Conservation (phyloP, 1,140 invertebrate genomes). For the Sminthurides bifidus region DNA sequence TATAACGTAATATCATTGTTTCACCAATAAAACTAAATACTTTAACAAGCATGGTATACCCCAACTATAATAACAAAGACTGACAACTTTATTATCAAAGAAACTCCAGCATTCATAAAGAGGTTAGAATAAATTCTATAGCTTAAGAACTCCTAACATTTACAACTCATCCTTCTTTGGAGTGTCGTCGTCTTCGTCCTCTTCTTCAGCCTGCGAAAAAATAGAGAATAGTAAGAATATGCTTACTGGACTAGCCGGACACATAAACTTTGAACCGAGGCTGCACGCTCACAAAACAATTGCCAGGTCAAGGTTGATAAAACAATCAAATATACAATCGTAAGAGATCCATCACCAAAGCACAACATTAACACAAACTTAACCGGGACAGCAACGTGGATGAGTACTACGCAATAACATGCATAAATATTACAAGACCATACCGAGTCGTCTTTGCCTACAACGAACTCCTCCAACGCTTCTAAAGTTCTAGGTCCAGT, state of each 20-base stretch:
- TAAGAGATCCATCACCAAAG: neutral
- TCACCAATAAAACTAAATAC: too few species aligned
- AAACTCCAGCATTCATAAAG: neutral
- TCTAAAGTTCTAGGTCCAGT: conserved; percentile 50
- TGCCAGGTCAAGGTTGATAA: neutral
- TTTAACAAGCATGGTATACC: too few species aligned
- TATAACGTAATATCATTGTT: too few species aligned
- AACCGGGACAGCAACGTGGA: neutral
- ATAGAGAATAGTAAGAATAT: neutral
- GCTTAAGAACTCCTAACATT: too few species aligned
- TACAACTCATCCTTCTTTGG: conserved; percentile 56
- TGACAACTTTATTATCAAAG: too few species aligned
- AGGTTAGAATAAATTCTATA: neutral
- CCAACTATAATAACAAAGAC: too few species aligned
- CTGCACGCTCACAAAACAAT: neutral
- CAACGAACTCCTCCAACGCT: conserved; percentile 44
- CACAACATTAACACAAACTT: neutral
- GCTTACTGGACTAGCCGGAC: neutral
- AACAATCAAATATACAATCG: conserved; percentile 3
- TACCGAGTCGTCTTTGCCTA: neutral
- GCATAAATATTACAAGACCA: neutral
- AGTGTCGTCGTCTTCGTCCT: conserved; percentile 52
- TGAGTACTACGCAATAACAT: conserved; percentile 3
- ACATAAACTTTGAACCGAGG: neutral
- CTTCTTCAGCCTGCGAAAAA: conserved; percentile 42